Conservation (phyloP, 2,797 vertebrate species). For the Sebastes vulpes region DNA sequence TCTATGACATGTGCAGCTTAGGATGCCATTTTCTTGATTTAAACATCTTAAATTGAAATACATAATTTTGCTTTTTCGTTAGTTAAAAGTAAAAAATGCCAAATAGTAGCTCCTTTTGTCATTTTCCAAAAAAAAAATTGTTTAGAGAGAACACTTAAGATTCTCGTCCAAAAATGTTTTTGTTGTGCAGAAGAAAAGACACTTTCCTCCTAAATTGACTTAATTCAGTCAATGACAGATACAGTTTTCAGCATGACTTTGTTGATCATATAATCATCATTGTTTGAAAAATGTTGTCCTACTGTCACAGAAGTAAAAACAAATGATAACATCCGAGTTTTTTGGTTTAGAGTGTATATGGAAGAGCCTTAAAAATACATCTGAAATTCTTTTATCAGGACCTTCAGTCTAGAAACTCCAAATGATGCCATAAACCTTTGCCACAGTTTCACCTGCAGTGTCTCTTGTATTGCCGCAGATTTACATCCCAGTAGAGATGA, state of each 20-base stretch:
- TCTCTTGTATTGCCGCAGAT: slow-evolving; percentile 44
- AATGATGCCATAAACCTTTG: neutral
- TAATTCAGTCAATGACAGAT: no score
- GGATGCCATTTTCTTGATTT: neutral
- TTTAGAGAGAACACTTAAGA: neutral
- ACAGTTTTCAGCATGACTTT: neutral
- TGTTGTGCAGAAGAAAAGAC: neutral
- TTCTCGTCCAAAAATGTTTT: neutral
- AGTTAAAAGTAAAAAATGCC: neutral
- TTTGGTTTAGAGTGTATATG: neutral
- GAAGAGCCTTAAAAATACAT: neutral
- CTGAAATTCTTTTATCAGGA: neutral
- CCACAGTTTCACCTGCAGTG: neutral
- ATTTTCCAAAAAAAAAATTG: neutral
- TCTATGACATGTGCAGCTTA: neutral
- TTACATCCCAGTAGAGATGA: slow-evolving; percentile 25
- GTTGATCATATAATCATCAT: neutral
- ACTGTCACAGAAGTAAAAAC: neutral
- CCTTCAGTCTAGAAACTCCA: neutral
- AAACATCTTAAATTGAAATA: neutral
- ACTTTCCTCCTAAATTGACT: neutral
- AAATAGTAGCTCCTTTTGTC: neutral
- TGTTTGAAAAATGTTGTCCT: neutral
- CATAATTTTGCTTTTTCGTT: neutral
- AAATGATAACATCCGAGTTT: neutral